Base-by-base conservation (phyloP, 2,797 vertebrate genomes). In the Leuciscus waleckii region DNA sequence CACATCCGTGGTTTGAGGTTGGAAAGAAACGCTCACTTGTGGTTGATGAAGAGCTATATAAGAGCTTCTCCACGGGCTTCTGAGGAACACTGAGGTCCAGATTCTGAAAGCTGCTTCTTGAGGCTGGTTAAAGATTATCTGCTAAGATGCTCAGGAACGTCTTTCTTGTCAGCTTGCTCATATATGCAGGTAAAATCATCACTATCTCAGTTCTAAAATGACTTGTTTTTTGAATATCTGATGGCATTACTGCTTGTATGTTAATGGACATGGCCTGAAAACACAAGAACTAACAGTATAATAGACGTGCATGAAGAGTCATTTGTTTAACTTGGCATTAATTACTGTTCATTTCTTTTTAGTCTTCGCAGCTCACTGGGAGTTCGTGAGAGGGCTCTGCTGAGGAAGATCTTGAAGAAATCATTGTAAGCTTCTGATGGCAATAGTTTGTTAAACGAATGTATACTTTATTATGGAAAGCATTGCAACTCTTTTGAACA, bases 121-220 rank as follows among this genome's bases (percentile, higher is more conserved):
- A 67, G 70, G 9, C 49, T 82, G 14, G 3, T 54, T 14, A 85
- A 29, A 84, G 11, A 4, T 65, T 43, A 41, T 17, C 37, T 4
- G 2, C 21, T n/a, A 85, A 11, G 2, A 89, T 89, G 89, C 71
- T 86, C 49, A 74, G 37, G 8, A 49, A 54, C 29, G 65, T 89
- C 61, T 16, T 89, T 14, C 29, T 88, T 35, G 35, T 73, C 65
- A 70, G 43, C 63, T 49, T 89, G 17, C 11, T 89, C 75, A 14
- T 77, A 7, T 35, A 26, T 41, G 58, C 86, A 88, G 86, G 86
- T 89, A 89, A 86, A 67, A 81, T 9, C 19, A 43, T 51, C 32
- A 49, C 23, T 3, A 39, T 46, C n/a, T 56, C 19, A 16, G 11
- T 5, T 67, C 26, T 26, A 23, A 63, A 46, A 61, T 17, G 0